phyloP scores from a whole-genome alignment of 2,113 vertebrate species.

The Lamprotornis superbus region DNA sequence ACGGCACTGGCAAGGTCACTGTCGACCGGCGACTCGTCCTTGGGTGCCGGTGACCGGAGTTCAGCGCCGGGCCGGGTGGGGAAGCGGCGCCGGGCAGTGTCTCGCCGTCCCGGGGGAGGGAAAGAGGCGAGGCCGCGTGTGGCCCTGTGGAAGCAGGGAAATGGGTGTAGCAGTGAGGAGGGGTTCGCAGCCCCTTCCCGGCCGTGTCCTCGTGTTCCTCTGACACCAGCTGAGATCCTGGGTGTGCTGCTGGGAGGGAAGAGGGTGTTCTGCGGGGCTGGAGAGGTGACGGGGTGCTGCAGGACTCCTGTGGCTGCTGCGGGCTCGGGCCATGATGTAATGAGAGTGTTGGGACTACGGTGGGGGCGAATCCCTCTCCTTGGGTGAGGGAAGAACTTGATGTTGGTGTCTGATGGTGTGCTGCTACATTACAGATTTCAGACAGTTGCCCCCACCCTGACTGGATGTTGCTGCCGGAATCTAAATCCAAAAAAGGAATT shows the following conservation, averaged over 20 bases:
- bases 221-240: neutral
- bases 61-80: neutral
- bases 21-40: slow-evolving; percentile 30
- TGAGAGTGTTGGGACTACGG: slow-evolving; percentile 23
- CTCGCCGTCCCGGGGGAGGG: neutral
- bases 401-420: neutral
- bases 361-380: neutral
- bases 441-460: neutral
- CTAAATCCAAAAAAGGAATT: neutral
- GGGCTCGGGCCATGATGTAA: slow-evolving; percentile 37
- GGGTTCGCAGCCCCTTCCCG: neutral
- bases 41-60: slow-evolving; percentile 23
- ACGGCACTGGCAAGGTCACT: slow-evolving; percentile 67
- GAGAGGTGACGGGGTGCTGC: neutral
- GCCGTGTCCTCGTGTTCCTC: neutral
- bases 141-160: neutral
- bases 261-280: neutral
- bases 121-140: neutral
- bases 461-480: neutral
- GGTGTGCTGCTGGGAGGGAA: neutral
- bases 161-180: neutral
- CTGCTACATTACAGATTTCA: neutral
- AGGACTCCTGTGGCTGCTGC: slow-evolving; percentile 4
- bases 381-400: neutral
- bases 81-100: neutral